Evolutionary conservation across 1,140 invertebrate genomes (phyloP).

Genomic region (Drosophila parabipectinata): DNA sequence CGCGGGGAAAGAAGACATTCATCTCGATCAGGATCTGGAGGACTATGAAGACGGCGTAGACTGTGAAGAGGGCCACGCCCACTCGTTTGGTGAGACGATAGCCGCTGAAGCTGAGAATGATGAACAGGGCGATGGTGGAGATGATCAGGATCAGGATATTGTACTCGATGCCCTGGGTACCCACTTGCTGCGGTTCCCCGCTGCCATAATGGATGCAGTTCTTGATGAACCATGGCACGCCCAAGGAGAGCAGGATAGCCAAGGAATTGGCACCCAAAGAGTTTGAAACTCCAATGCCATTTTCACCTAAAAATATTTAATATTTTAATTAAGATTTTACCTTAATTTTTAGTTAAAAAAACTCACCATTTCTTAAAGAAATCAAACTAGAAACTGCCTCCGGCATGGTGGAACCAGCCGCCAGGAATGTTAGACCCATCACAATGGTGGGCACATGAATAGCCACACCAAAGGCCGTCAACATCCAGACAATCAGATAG

Average conservation of each 20-base stretch:
- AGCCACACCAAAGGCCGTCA: constrained; percentile 92
- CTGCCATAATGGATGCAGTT: constrained; percentile 84
- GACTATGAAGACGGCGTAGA: constrained; percentile 86
- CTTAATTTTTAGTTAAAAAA: constrained; percentile 14
- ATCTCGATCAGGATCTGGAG: constrained; percentile 82
- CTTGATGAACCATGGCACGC: constrained; percentile 93
- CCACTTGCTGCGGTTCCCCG: constrained; percentile 80
- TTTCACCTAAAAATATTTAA: constrained; percentile 87
- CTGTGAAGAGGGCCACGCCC: constrained; percentile 86
- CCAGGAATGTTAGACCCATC: constrained; percentile 95
- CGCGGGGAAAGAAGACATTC: constrained; percentile 80
- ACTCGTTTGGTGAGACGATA: constrained; percentile 86
- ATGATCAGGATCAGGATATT: constrained; percentile 87
- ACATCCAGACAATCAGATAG: constrained; percentile 96
- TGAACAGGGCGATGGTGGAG: constrained; percentile 86
- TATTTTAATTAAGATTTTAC: background rate
- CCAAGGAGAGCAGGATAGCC: constrained; percentile 93
- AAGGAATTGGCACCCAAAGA: constrained; percentile 93
- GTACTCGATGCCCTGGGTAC: constrained; percentile 85
- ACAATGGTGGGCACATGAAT: constrained; percentile 92
- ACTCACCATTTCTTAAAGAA: constrained; percentile 91
- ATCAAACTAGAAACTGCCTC: constrained; percentile 94
- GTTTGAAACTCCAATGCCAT: constrained; percentile 93
- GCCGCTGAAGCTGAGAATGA: constrained; percentile 85
- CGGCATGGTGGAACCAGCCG: constrained; percentile 94